These are phyloP conservation scores for Akabosia matsudoensis DNA, from an alignment of 1,140 invertebrate species.

Conservation along the genomic window DNA sequence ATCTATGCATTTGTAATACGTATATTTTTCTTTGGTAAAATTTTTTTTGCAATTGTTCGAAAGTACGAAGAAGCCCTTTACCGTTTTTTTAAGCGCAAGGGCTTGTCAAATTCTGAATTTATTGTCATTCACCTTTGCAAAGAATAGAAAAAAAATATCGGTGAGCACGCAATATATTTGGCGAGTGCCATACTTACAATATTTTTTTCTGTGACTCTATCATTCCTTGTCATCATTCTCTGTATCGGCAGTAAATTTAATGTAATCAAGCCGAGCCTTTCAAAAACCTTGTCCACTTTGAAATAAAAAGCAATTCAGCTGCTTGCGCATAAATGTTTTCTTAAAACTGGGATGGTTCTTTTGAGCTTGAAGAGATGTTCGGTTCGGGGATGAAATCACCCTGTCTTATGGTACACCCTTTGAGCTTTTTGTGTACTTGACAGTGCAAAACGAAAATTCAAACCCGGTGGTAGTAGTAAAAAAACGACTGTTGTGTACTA, in stretches of 20 bases:
- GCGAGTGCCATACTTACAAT: background rate
- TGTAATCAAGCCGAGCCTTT: background rate
- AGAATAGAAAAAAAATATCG: background rate
- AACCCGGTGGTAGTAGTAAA: no score
- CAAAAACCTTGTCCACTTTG: background rate
- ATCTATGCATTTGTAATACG: no score
- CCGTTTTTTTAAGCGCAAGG: no score
- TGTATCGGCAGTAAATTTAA: background rate
- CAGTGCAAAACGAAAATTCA: no score
- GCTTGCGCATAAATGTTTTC: background rate
- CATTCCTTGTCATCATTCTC: conserved; percentile 1
- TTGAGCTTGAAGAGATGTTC: no score
- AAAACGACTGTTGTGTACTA: no score
- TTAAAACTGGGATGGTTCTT: background rate
- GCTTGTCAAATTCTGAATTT: background rate
- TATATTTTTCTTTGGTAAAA: no score
- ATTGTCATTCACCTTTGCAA: background rate
- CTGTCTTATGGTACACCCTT: no score
- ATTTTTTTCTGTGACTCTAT: background rate
- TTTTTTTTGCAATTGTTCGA: no score
- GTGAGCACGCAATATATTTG: background rate
- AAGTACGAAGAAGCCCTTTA: no score
- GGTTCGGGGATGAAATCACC: no score
- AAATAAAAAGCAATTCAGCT: background rate
- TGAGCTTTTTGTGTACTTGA: no score